Evolutionary conservation across 2,888 invertebrate species (phyloP).

Genomic region (Heliconius ethilla): DNA sequence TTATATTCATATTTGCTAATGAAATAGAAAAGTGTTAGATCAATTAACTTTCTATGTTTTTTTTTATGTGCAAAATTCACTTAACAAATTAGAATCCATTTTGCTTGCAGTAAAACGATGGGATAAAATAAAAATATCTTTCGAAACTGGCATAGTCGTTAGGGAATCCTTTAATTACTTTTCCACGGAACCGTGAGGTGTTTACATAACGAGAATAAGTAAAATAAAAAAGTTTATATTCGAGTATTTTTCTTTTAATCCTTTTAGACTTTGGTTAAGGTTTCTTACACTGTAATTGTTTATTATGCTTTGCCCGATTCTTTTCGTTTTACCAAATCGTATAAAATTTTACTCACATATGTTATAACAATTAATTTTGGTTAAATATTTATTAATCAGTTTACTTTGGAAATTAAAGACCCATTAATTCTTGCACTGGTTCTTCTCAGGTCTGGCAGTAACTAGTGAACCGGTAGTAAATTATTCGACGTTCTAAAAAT

Average conservation of each 20-base stretch:
- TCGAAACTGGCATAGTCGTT: background rate
- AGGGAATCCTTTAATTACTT: conserved; percentile 18
- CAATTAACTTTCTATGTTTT: background rate
- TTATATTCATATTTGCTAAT: background rate
- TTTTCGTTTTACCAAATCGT: background rate
- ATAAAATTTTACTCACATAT: background rate
- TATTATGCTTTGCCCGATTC: background rate
- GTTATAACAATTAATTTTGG: too few species aligned
- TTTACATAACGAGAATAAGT: background rate
- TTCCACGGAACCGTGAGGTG: background rate
- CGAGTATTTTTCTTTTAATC: background rate
- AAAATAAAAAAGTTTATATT: conserved; percentile 17
- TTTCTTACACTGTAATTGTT: background rate
- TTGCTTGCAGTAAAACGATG: background rate
- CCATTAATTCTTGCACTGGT: too few species aligned
- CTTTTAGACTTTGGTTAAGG: background rate
- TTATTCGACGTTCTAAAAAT: too few species aligned
- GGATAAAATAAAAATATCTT: background rate
- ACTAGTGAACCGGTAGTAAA: too few species aligned
- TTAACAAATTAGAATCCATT: conserved; percentile 4
- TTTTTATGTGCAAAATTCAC: background rate
- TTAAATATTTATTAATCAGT: too few species aligned
- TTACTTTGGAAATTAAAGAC: too few species aligned
- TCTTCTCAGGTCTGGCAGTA: too few species aligned
- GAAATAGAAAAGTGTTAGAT: background rate